phyloP scores from a whole-genome alignment of 2,113 vertebrate genomes.

The Sialia sialis region DNA sequence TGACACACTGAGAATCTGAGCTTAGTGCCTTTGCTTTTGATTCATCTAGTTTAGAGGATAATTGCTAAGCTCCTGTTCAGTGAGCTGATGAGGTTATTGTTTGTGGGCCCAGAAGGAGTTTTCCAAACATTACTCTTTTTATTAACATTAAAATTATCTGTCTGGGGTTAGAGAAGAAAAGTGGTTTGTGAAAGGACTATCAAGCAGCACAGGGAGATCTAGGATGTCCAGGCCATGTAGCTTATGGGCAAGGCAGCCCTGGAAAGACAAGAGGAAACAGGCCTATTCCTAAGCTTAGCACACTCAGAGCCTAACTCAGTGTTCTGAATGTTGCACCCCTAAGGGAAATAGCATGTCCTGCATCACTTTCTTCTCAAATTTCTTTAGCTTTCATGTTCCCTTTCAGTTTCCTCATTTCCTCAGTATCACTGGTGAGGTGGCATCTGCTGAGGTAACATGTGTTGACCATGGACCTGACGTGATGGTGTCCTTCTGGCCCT shows the following conservation, averaged over 20 bases:
- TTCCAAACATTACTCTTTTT: not conserved
- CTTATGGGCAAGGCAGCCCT: not conserved
- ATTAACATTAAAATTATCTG: not conserved
- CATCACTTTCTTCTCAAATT: not conserved
- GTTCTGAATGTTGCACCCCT: not conserved
- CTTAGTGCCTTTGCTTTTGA: not conserved
- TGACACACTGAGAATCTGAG: not conserved
- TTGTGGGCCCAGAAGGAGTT: not conserved
- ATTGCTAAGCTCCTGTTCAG: not conserved
- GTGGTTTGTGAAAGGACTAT: not conserved
- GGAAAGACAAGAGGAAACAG: not conserved
- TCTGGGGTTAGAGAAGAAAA: not conserved
- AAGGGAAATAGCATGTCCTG: not conserved
- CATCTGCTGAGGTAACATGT: fast-evolving
- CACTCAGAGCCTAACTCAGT: not conserved
- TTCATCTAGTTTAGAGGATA: not conserved
- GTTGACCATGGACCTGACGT: fast-evolving
- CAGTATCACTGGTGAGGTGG: not conserved
- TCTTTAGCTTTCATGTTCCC: not conserved
- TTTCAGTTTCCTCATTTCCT: not conserved
- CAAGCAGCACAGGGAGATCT: not conserved
- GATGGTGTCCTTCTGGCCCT: not conserved
- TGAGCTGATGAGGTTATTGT: not conserved
- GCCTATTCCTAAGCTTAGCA: not conserved
- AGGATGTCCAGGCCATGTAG: not conserved